Evolutionary conservation across 1,140 invertebrate species (phyloP).

Genomic region (Drosophila bocqueti): DNA sequence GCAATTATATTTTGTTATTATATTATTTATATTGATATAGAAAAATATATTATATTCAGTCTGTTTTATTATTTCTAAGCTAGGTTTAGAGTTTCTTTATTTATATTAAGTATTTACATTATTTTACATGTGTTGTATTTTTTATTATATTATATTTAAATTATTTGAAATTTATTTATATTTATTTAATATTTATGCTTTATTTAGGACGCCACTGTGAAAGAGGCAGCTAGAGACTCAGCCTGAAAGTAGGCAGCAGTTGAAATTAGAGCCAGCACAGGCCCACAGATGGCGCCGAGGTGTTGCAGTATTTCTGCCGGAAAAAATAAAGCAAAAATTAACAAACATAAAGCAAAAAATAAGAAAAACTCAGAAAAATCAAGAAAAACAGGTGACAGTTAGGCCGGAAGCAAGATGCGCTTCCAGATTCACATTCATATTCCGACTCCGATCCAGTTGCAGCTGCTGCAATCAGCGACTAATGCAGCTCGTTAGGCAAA

Average conservation of each 20-base stretch:
- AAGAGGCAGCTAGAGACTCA: too few species aligned
- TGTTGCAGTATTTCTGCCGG: not conserved
- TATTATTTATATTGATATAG: too few species aligned
- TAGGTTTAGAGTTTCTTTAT: too few species aligned
- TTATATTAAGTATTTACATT: not conserved
- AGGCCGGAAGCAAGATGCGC: conserved; percentile 29
- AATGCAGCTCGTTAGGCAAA: conserved; percentile 83
- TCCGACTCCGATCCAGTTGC: conserved; percentile 26
- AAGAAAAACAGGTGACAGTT: conserved; percentile 11
- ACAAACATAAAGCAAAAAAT: not conserved
- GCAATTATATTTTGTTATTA: too few species aligned
- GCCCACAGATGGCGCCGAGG: conserved; percentile 27
- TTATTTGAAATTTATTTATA: not conserved
- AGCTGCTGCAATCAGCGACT: conserved; percentile 72
- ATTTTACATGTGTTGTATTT: not conserved
- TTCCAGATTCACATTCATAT: conserved; percentile 14
- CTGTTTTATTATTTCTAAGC: too few species aligned
- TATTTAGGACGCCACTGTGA: conserved; percentile 7
- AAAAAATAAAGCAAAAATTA: not conserved
- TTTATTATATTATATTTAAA: not conserved
- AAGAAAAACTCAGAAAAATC: not conserved
- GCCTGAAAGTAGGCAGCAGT: conserved; percentile 34
- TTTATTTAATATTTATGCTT: not conserved
- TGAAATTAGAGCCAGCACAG: not conserved
- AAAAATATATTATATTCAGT: too few species aligned